Conservation (phyloP, 2,888 invertebrate species). For the Orchesellides sinensis region DNA sequence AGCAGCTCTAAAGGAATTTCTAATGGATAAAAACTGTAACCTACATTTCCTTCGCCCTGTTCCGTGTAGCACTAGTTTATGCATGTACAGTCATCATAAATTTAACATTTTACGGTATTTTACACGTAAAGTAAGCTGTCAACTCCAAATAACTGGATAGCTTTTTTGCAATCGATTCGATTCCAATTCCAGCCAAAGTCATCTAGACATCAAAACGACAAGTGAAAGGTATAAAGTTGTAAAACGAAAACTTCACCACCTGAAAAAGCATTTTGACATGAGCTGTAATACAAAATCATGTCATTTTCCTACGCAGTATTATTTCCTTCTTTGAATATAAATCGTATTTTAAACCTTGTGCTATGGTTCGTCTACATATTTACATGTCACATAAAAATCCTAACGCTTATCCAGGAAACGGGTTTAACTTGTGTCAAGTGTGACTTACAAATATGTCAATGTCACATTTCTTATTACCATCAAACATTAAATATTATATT, state of each 20-base stretch:
- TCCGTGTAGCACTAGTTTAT: background rate
- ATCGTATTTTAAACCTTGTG: too few relatives aligned
- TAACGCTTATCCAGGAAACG: too few relatives aligned
- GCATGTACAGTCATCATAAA: conserved; percentile 15
- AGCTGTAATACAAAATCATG: conserved; percentile 7
- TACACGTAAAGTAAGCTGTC: conserved; percentile 5
- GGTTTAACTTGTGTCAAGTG: too few relatives aligned
- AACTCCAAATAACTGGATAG: background rate
- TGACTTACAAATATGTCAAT: too few relatives aligned
- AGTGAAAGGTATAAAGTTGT: conserved; percentile 25
- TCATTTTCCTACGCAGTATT: too few relatives aligned
- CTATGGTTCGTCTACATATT: too few relatives aligned
- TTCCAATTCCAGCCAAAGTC: conserved; percentile 1
- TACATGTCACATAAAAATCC: too few relatives aligned
- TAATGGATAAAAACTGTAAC: conserved; percentile 10
- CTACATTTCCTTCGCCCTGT: conserved; percentile 32
- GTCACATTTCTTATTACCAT: too few relatives aligned
- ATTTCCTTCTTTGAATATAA: too few relatives aligned
- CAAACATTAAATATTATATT: too few relatives aligned
- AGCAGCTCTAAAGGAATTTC: conserved; percentile 13
- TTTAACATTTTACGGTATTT: background rate
- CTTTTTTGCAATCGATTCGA: background rate
- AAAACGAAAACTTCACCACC: conserved; percentile 34
- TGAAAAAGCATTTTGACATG: conserved; percentile 11
- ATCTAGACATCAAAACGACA: conserved; percentile 16